These are phyloP conservation scores for Clarias macrocephalus DNA, from an alignment of 2,113 vertebrate species.

Conservation along the genomic window DNA sequence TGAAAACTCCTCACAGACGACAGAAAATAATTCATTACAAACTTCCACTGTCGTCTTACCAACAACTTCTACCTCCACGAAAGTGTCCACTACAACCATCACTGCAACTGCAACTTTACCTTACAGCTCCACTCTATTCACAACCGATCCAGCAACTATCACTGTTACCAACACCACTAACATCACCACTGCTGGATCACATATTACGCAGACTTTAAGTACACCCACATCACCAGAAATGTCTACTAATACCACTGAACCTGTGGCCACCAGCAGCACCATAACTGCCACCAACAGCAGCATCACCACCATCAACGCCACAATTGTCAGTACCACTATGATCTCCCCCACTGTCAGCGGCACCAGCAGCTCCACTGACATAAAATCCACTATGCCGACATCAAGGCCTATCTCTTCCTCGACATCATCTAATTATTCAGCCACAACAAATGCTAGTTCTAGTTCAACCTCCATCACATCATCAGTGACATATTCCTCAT, in stretches of 20 bases:
- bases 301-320: neutral
- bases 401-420: neutral
- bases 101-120: neutral
- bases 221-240: neutral
- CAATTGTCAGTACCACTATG: neutral
- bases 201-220: neutral
- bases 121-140: neutral
- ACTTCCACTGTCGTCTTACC: neutral
- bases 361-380: neutral
- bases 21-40: neutral
- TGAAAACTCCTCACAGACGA: neutral
- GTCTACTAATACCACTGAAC: neutral
- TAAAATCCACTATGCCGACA: neutral
- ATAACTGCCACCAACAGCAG: neutral
- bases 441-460: neutral
- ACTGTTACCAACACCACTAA: neutral
- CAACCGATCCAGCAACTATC: neutral
- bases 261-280: neutral
- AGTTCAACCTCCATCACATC: neutral
- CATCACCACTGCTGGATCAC: neutral
- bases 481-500: neutral
- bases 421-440: slow-evolving; percentile 4
- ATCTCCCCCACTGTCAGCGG: neutral
- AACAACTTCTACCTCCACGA: neutral
- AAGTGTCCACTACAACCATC: neutral